These are phyloP conservation scores for Cyanoderma ruficeps DNA, from an alignment of 2,113 vertebrate species.

Conservation along the genomic window DNA sequence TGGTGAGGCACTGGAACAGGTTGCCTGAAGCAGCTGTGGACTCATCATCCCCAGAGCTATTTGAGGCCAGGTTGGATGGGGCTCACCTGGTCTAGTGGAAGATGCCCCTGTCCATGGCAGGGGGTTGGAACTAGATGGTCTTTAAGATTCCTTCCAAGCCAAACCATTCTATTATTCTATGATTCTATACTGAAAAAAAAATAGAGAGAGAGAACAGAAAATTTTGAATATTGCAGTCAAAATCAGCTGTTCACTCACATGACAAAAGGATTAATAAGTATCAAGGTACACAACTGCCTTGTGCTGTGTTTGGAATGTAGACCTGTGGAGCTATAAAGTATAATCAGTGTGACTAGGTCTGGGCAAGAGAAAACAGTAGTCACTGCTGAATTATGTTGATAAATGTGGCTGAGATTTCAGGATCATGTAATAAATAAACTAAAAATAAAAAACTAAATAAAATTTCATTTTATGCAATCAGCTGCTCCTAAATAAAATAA, in stretches of 20 bases:
- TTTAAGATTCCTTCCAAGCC: background rate
- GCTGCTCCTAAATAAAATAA: background rate
- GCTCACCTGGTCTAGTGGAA: background rate
- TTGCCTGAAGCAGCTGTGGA: background rate
- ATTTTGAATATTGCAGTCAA: background rate
- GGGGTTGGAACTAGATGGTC: background rate
- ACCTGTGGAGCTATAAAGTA: background rate
- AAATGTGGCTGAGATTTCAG: background rate
- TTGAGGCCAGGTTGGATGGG: background rate
- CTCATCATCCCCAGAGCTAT: background rate
- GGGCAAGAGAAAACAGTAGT: background rate
- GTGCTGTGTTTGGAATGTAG: background rate
- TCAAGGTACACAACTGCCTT: background rate
- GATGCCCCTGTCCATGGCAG: background rate
- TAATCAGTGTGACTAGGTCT: background rate
- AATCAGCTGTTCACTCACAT: background rate
- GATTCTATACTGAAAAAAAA: background rate
- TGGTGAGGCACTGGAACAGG: background rate
- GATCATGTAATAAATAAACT: background rate
- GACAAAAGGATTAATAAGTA: background rate
- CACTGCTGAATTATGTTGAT: background rate
- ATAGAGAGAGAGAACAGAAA: background rate
- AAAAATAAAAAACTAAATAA: background rate
- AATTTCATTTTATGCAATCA: background rate
- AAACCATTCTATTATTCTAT: background rate